phyloP scores from a whole-genome alignment of 2,888 invertebrate species.

The Geophilus truncorum region DNA sequence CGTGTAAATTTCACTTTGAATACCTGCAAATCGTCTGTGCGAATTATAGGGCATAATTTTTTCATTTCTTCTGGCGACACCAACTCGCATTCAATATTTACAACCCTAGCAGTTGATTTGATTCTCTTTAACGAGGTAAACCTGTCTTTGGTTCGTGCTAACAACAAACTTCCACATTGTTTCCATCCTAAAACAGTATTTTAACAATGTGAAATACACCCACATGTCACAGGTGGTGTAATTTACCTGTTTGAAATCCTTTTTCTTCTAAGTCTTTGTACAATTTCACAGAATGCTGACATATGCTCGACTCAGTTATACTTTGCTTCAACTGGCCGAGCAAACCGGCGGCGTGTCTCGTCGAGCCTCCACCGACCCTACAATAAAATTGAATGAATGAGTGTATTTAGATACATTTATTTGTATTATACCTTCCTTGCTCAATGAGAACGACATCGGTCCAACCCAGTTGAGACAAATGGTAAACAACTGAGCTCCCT shows the following conservation, averaged over 20 bases:
- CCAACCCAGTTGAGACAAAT: constrained; percentile 76
- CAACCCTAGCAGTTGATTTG: constrained; percentile 75
- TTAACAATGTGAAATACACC: neutral
- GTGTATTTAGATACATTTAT: neutral
- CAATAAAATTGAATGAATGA: constrained; percentile 30
- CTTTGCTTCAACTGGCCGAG: constrained; percentile 82
- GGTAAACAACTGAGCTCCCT: constrained; percentile 87
- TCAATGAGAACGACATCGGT: constrained; percentile 79
- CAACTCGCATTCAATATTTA: constrained; percentile 77
- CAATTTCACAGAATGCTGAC: constrained; percentile 70
- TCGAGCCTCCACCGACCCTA: constrained; percentile 71
- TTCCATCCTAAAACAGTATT: constrained; percentile 63
- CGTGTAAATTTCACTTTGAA: constrained; percentile 42
- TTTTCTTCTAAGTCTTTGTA: constrained; percentile 66
- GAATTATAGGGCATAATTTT: constrained; percentile 70
- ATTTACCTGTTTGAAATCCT: constrained; percentile 62
- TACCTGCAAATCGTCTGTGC: constrained; percentile 62
- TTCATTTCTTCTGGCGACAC: constrained; percentile 70
- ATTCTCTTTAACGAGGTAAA: constrained; percentile 75
- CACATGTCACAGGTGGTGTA: neutral
- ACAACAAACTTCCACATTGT: constrained; percentile 78
- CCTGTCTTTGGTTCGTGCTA: constrained; percentile 78
- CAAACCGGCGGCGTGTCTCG: constrained; percentile 71
- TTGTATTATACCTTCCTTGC: constrained; percentile 64
- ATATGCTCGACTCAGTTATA: constrained; percentile 70